Base-by-base conservation (phyloP, 2,113 vertebrate genomes). In the Peromyscus maniculatus region DNA sequence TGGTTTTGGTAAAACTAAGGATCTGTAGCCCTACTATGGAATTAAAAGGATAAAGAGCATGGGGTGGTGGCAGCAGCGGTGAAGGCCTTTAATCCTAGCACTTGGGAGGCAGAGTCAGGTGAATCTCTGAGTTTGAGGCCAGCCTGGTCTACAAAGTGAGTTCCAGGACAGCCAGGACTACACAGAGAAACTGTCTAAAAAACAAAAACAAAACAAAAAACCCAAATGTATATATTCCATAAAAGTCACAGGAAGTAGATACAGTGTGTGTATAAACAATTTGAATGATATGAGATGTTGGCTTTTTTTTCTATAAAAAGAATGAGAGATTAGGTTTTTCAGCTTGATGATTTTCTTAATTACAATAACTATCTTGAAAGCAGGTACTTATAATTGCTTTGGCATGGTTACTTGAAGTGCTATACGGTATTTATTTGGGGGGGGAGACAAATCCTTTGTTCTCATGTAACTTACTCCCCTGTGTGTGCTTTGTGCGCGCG, bases 241-340 rank as follows among this genome's bases (percentile, higher is more conserved):
- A 93, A n/a, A 79, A 87, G 59, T 22, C 52, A 82, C 33, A 59
- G 33, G 21, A 82, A 59, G n/a, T 39, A 87, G 64, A 84, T 6
- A 10, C 31, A 91, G 8, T 79, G 52, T 79, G 87, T 66, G n/a
- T 79, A 8, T 87, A 72, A 71, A 36, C 57, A 89, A 36, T 75
- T 33, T 69, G 28, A 3, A 21, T 52, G 24, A 87, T 55, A 13
- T 62, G 21, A 84, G 46, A n/a, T 46, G 11, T 57, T n/a, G 46
- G 3, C 74, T 95, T 82, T 7, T 92, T 92, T 92, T 59, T 62
- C n/a, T 87, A 6, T 80, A 93, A 82, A 75, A 95, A 69, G 33
- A 75, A 43, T 84, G 57, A 15, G 26, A 64, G 79, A 39, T 28
- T 64, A 84, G 57, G 9, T 84, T 64, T 75, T 64, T 64, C n/a